phyloP scores from a whole-genome alignment of 2,113 vertebrate genomes.

The Oceanites oceanicus region DNA sequence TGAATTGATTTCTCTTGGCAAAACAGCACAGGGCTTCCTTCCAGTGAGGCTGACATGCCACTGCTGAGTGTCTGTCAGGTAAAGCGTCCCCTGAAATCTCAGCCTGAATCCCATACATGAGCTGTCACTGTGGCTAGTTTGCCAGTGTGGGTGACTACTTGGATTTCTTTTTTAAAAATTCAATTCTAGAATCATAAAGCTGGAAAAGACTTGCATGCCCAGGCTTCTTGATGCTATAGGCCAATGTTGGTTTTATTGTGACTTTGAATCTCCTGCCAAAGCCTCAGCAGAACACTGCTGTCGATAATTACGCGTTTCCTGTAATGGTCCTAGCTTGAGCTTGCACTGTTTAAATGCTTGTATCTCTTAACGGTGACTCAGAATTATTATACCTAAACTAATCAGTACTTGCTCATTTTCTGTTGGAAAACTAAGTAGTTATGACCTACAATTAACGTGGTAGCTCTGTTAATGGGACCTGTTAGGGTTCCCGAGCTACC shows the following conservation, averaged over 20 bases:
- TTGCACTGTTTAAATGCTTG: background rate
- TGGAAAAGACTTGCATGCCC: background rate
- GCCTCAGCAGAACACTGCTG: background rate
- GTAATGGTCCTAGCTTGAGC: background rate
- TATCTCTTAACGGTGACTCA: background rate
- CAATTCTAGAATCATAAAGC: background rate
- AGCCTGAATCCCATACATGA: background rate
- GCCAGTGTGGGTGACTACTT: background rate
- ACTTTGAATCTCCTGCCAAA: background rate
- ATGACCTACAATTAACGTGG: background rate
- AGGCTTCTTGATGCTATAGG: background rate
- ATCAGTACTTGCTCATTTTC: background rate
- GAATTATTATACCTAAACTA: background rate
- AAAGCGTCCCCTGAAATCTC: background rate
- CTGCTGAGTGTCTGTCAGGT: background rate
- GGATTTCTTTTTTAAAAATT: background rate
- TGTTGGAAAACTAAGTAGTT: background rate
- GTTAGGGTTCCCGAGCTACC: background rate
- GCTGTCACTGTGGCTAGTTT: background rate
- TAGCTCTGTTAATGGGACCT: too few species aligned
- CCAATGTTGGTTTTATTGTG: background rate
- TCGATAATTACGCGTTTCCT: background rate
- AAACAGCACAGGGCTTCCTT: background rate
- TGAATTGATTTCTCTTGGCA: slow-evolving; percentile 67
- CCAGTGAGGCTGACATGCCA: slow-evolving; percentile 39